phyloP scores from a whole-genome alignment of 2,888 invertebrate species.

The Chaetogeoica ovagalla region DNA sequence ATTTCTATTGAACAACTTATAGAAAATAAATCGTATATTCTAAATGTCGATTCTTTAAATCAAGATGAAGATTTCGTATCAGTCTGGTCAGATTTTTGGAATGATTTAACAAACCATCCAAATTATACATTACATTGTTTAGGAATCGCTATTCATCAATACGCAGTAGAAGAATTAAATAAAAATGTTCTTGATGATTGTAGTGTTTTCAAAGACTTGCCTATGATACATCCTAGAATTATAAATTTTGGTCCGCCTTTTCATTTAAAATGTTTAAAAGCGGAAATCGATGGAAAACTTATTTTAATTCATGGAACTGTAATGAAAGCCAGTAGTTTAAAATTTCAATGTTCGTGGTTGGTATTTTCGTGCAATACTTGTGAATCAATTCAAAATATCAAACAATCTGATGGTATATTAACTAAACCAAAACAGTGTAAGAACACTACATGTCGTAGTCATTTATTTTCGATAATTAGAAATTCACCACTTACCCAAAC shows the following conservation, averaged over 20 bases:
- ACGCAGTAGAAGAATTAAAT: conserved; percentile 44
- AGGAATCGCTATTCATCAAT: conserved; percentile 78
- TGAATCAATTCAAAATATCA: conserved; percentile 67
- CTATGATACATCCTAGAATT: conserved; percentile 65
- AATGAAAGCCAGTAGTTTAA: conserved; percentile 75
- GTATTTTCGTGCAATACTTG: conserved; percentile 78
- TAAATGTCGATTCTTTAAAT: conserved; percentile 66
- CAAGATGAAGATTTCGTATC: conserved; percentile 65
- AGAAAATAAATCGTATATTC: conserved; percentile 64
- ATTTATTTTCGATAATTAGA: conserved; percentile 68
- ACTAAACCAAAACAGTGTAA: conserved; percentile 66
- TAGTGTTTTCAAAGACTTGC: conserved; percentile 58
- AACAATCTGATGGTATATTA: conserved; percentile 68
- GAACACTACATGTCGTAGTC: conserved; percentile 64
- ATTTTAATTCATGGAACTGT: conserved; percentile 84
- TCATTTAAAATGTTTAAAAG: conserved; percentile 71
- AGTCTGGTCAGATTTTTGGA: conserved; percentile 68
- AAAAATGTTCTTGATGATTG: conserved; percentile 30
- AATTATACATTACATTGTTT: conserved; percentile 70
- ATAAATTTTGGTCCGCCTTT: conserved; percentile 69
- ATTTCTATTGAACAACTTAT: conserved; percentile 67
- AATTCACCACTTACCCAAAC: conserved; percentile 74
- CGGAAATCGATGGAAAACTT: conserved; percentile 74
- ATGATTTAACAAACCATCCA: conserved; percentile 71
- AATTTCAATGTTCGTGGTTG: conserved; percentile 74